Conservation (phyloP, 2,888 invertebrate genomes). For the Acronicta aceris region DNA sequence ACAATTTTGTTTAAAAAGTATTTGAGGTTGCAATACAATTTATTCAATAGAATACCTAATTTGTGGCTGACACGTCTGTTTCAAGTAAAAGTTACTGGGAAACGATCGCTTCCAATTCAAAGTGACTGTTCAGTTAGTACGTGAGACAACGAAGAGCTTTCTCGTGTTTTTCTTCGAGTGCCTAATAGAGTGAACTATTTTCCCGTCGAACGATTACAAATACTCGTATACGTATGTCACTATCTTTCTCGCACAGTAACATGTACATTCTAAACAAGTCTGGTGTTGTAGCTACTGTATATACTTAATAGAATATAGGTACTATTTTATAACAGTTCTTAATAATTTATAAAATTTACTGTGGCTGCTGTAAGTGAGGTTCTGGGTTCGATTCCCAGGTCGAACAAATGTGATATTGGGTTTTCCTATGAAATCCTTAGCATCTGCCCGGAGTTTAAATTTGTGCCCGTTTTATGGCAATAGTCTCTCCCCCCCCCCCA, state of each 20-base stretch:
- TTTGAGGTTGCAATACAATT: constrained; percentile 3
- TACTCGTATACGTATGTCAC: too few relatives aligned
- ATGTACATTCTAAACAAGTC: too few relatives aligned
- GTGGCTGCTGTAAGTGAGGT: too few relatives aligned
- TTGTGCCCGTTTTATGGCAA: too few relatives aligned
- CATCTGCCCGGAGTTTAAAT: too few relatives aligned
- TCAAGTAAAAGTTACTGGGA: constrained; percentile 7
- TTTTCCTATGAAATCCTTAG: too few relatives aligned
- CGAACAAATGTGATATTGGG: too few relatives aligned
- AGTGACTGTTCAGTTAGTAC: constrained; percentile 28
- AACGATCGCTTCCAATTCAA: constrained; percentile 25
- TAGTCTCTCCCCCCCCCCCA: too few relatives aligned
- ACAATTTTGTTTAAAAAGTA: constrained; percentile 17
- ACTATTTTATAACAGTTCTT: too few relatives aligned
- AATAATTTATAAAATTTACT: too few relatives aligned
- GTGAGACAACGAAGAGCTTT: constrained; percentile 41
- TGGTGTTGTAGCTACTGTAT: too few relatives aligned
- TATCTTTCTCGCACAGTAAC: not conserved
- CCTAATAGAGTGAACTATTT: constrained; percentile 41
- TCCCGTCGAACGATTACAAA: constrained; percentile 17
- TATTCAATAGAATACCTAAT: constrained; percentile 24
- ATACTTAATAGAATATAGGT: not conserved
- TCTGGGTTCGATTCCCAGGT: too few relatives aligned
- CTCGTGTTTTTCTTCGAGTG: constrained; percentile 45
- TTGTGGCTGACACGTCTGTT: constrained; percentile 11